A percentile compares a stretch with the other conserved stretches of the same genome.
Evolutionary conservation across 2,888 invertebrate genomes (phyloP).

Genomic region (Ennomos fuscantarius): DNA sequence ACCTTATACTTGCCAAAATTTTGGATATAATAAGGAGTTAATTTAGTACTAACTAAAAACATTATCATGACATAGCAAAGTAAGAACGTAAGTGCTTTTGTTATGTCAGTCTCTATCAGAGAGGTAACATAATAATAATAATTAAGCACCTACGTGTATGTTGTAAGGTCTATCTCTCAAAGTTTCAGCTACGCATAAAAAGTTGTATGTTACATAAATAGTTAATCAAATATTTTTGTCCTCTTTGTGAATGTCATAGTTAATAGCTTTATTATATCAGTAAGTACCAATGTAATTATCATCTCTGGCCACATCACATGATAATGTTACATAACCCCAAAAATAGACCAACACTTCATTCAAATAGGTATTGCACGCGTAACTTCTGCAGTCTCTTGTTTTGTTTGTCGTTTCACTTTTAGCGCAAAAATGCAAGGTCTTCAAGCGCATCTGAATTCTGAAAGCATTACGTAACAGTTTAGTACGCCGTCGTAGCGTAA

Average conservation of each 20-base stretch:
- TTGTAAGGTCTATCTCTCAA: conserved; percentile 15
- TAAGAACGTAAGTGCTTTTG: background rate
- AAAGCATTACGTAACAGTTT: conserved; percentile 38
- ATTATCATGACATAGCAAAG: too few relatives aligned
- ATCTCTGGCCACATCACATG: conserved; percentile 9
- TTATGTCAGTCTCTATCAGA: conserved; percentile 22
- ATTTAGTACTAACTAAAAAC: too few relatives aligned
- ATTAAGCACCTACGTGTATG: conserved; percentile 12
- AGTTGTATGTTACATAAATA: conserved; percentile 5
- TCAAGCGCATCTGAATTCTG: conserved; percentile 44
- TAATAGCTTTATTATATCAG: conserved; percentile 10
- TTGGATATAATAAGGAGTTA: too few relatives aligned
- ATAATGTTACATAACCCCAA: conserved; percentile 38
- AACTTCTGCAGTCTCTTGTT: conserved; percentile 43
- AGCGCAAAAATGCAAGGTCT: conserved; percentile 44
- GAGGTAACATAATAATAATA: conserved; percentile 16
- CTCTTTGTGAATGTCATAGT: conserved; percentile 15
- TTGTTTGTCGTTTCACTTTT: conserved; percentile 58
- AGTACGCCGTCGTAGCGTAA: conserved; percentile 7
- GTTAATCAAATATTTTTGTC: conserved; percentile 9
- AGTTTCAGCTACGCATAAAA: conserved; percentile 1
- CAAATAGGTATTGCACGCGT: conserved; percentile 28
- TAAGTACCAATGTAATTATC: conserved; percentile 15
- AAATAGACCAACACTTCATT: conserved; percentile 38
- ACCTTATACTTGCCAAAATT: too few relatives aligned